Evolutionary conservation across 2,888 invertebrate species (phyloP), one percentile per base, ranked within the genome.

Genomic region (Lasius platythorax): DNA sequence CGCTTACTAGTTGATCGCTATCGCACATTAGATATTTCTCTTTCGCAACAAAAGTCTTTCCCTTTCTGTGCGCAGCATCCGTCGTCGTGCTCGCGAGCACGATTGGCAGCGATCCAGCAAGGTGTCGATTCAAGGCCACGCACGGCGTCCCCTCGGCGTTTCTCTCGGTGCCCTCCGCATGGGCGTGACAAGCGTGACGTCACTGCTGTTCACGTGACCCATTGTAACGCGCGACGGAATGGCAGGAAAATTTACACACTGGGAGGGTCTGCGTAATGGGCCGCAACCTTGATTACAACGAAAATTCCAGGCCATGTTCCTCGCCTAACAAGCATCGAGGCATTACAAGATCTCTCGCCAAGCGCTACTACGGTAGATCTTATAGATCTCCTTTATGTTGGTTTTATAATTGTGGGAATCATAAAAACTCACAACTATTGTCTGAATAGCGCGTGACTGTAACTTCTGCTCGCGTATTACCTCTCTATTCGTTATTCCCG

Each of bases 101-200:
- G 58, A 91, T 91, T 92, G 92, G 90, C 91, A 91, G 82, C 88
- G 88, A 89, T 92, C 90, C 92, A 91, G 91, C 87, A 86, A 90
- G 89, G 89, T 89, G 87, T 70, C 63, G 86, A 82, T 66, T 79
- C 89, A 91, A 88, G 87, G 89, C 83, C 85, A 78, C 68, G 66
- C 50, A 67, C 66, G 53, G 83, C 37, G 75, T 67, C 37, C 75
- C 28, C 74, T 64, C 70, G 11, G 50, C 5, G 50, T 33, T 66
- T 76, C 68, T 73, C 75, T 66, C 53, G 50, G 15, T 70, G 70
- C 84, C 79, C 74, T 79, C 86, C 75, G 78, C 78, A 78, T 78
- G 79, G 82, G 82, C 43, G 82, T 66, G 82, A 82, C 82, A 53
- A 40, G 53, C 18, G 8, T 76, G 78, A 76, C 79, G 64, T 76